A percentile compares a stretch with the other conserved stretches of the same genome.
Evolutionary conservation across 2,888 invertebrate species (phyloP).

Genomic region (Diloba caeruleocephala): DNA sequence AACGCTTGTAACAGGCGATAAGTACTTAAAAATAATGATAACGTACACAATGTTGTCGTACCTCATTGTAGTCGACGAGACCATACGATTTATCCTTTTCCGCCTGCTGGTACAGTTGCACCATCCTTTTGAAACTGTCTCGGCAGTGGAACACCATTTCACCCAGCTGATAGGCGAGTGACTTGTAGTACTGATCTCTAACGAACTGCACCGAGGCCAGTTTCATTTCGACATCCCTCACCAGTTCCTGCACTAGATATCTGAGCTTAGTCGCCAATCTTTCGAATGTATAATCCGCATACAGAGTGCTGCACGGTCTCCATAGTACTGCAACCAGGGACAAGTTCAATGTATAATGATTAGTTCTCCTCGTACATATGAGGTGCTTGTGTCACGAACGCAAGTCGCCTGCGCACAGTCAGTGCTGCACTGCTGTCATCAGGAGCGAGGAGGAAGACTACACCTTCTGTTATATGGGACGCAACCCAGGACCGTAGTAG

Average conservation of each 20-base stretch:
- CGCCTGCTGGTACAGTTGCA: not conserved
- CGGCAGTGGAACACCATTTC: constrained; percentile 16
- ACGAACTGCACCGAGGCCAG: not conserved
- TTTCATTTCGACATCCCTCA: constrained; percentile 7
- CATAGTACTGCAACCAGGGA: constrained; percentile 1
- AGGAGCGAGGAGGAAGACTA: no score
- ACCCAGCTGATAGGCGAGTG: constrained; percentile 21
- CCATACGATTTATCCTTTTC: not conserved
- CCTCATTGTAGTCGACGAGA: no score
- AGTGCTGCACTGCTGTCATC: no score
- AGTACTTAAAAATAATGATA: no score
- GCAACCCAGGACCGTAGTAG: no score
- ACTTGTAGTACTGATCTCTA: constrained; percentile 15
- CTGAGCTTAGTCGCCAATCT: not conserved
- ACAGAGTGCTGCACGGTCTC: not conserved
- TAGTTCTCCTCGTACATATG: no score
- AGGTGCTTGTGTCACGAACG: no score
- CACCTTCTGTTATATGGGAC: no score
- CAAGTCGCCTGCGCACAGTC: no score
- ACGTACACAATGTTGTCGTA: no score
- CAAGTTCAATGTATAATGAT: no score
- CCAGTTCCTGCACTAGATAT: not conserved
- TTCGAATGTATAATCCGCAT: rapidly evolving
- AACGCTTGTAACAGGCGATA: no score
- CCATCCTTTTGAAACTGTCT: constrained; percentile 7